phyloP scores from a whole-genome alignment of 2,888 invertebrate genomes.

The Metallyticus violacea region DNA sequence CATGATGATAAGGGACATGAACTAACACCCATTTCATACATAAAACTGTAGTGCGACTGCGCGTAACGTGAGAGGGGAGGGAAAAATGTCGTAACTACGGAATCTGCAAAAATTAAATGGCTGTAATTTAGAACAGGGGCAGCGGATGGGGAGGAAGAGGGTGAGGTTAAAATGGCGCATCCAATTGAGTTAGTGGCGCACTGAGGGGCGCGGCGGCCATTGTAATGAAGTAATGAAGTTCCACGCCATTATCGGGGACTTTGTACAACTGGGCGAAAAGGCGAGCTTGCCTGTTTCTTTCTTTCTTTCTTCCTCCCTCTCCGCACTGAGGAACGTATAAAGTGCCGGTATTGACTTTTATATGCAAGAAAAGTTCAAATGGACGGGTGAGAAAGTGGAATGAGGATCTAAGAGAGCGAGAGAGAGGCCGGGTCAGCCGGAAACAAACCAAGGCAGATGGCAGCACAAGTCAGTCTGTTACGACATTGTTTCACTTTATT shows the following conservation, averaged over 20 bases:
- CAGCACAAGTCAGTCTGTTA: neutral
- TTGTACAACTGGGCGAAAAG: neutral
- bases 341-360: neutral
- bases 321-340: too few species aligned
- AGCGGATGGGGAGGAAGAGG: neutral
- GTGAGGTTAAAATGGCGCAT: neutral
- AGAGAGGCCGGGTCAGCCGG: neutral
- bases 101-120: neutral
- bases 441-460: neutral
- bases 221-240: constrained; percentile 1
- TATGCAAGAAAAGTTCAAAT: neutral
- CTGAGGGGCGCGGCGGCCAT: neutral
- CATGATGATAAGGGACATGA: neutral
- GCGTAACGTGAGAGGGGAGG: neutral
- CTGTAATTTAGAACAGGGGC: neutral
- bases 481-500: neutral
- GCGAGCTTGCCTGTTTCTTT: neutral
- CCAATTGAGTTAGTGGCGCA: neutral
- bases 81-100: neutral
- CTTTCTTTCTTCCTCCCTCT: too few species aligned
- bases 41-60: neutral
- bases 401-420: neutral
- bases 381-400: neutral
- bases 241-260: neutral
- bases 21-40: neutral